Evolutionary conservation across 1,140 invertebrate genomes (phyloP).

Genomic region (Anastatus disparis): DNA sequence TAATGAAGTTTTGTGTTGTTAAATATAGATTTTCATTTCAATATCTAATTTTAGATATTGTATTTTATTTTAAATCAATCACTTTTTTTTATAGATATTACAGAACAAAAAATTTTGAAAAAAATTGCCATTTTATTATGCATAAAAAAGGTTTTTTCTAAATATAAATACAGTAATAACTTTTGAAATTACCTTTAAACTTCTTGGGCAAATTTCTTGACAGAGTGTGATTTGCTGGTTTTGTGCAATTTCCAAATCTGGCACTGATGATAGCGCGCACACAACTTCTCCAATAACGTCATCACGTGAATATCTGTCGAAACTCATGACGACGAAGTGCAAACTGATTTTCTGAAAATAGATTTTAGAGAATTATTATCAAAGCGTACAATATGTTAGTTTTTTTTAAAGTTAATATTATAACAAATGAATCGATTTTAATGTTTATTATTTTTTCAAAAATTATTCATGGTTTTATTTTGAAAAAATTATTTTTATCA

Average conservation of each 20-base stretch:
- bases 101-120: not conserved
- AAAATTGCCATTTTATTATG: too few species aligned
- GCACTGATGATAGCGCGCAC: slow-evolving; percentile 79
- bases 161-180: too few species aligned
- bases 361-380: too few species aligned
- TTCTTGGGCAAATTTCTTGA: slow-evolving; percentile 87
- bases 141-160: too few species aligned
- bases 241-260: slow-evolving; percentile 80
- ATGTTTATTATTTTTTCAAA: too few species aligned
- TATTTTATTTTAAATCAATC: not conserved
- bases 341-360: slow-evolving; percentile 82
- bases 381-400: too few species aligned
- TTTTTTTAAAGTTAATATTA: not conserved
- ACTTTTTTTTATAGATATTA: not conserved
- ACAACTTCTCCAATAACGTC: slow-evolving; percentile 98
- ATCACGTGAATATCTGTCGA: slow-evolving; percentile 96
- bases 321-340: slow-evolving; percentile 95
- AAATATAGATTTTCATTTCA: too few species aligned
- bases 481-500: too few species aligned
- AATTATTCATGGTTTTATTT: too few species aligned
- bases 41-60: not conserved
- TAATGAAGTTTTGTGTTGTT: not conserved
- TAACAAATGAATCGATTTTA: not conserved
- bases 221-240: slow-evolving; percentile 81
- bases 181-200: slow-evolving; percentile 80